These are phyloP conservation scores for Sylvilagus bachmani DNA, from an alignment of 2,113 vertebrate genomes.

Conservation along the genomic window DNA sequence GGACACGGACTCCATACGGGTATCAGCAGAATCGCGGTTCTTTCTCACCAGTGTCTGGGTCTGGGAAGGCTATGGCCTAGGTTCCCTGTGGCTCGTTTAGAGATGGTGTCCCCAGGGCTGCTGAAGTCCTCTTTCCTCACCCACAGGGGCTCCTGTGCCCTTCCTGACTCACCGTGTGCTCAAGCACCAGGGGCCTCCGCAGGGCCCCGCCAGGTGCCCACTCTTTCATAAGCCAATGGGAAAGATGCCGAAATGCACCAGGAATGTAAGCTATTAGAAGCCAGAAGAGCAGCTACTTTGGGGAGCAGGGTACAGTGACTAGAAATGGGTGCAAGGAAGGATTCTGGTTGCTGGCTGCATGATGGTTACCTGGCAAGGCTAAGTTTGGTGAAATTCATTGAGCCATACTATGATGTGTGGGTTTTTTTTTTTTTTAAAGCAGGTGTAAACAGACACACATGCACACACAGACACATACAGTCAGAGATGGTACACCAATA, in stretches of 20 bases:
- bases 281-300: not conserved
- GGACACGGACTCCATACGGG: not conserved
- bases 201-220: not conserved
- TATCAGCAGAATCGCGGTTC: not conserved
- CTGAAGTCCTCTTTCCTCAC: accelerated
- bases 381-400: not conserved
- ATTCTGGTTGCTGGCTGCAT: not conserved
- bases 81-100: not conserved
- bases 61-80: not conserved
- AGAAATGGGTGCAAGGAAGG: not conserved
- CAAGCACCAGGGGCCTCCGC: not conserved
- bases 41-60: not conserved
- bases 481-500: not conserved
- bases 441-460: not conserved
- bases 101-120: not conserved
- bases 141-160: accelerated
- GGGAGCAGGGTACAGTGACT: not conserved
- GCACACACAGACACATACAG: not conserved
- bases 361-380: not conserved
- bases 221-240: not conserved
- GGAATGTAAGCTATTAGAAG: not conserved
- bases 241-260: not conserved
- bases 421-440: not conserved
- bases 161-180: not conserved
- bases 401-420: not conserved